Base-by-base conservation (phyloP, 2,888 invertebrate genomes). In the Pyrochroa serraticornis region DNA sequence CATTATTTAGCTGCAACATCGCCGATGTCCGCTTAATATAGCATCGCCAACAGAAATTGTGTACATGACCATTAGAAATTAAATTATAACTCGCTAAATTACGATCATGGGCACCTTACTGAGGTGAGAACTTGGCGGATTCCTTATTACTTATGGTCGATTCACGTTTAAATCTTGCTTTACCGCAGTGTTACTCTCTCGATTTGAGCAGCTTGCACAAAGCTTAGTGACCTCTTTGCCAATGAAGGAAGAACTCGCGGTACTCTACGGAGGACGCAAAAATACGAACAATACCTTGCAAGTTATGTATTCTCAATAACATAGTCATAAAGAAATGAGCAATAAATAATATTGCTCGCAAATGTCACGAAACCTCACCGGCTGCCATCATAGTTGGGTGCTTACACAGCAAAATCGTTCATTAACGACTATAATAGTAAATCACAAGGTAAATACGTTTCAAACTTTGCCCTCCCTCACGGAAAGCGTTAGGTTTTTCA, bases 331-430 rank as follows among this genome's bases (percentile, higher is more conserved):
- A 70, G 69, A 62, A 64, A 69, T 63, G 53, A 58, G 68, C 45
- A 68, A 70, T 72, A 72, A 72, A 72, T 72, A 71, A 72, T 66
- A 64, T 58, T 38, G 67, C 68, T 70, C 67, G 64, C 69, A 69
- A 69, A 69, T 69, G 69, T 69, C 69, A 69, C 44, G 63, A 62
- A 62, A 54, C 65, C 63, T 67, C 59, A 67, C 67, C 67, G 68
- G 59, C 63, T 64, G 63, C 65, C 60, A 67, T 66, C 62, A 55
- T 62, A 56, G 58, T 56, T 58, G 59, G 63, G 61, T 63, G 62
- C 64, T 67, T 65, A 63, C 62, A 59, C 53, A 50, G 65, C 66
- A 67, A 70, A 69, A 69, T 70, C 68, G 64, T 69, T 69, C 70
- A 70, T 70, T 70, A 70, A 67, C 62, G 67, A 60, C 69, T 61